Base-by-base conservation (phyloP, 2,113 vertebrate genomes). In the Ancistrus triradiatus region DNA sequence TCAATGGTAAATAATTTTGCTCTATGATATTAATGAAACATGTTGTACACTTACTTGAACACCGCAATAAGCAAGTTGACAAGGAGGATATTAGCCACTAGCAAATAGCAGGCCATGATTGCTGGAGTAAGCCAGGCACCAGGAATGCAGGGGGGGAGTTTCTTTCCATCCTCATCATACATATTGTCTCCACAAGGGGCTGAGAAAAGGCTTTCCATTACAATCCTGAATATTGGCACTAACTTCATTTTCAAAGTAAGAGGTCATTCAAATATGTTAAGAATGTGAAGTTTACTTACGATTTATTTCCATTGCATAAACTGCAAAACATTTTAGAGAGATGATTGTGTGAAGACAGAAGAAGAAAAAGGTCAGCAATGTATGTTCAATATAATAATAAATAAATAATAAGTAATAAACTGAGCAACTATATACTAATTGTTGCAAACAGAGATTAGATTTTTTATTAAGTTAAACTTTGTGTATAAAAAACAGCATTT, bases 291-390 rank as follows among this genome's bases (percentile, higher is more conserved):
- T 56, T 65, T 81, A 94, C 96, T 98, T 89, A 99, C 96, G 96
- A 75, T 98, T 98, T 62, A 98, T 98, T 90, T 99, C 96, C 96
- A 99, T 99, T 68, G 96, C 96, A 77, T 99, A 99, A 81, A 99
- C 96, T 99, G 76, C 40, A 57, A 18, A 70, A 43, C 74, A 90
- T 83, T 90, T 69, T 63, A 59, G 51, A 79, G 59, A 68, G 56
- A 72, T 69, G 44, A 59, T 74, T 48, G 48, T 9, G 51, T 28
- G 19, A 21, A 78, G 67, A 78, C 57, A 80, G 78, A n/a, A 0
- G 40, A 68, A 61, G 58, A 52, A 68, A 42, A 61, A 40, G 53
- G n/a, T n/a, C 38, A 42, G 14, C 10, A 42, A 42, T 42, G 27
- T 7, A 37, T 37, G 35, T 37, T 37, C 35, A 37, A 8, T 11